These are phyloP conservation scores for Clangula hyemalis DNA, from an alignment of 2,797 vertebrate genomes.

Conservation along the genomic window DNA sequence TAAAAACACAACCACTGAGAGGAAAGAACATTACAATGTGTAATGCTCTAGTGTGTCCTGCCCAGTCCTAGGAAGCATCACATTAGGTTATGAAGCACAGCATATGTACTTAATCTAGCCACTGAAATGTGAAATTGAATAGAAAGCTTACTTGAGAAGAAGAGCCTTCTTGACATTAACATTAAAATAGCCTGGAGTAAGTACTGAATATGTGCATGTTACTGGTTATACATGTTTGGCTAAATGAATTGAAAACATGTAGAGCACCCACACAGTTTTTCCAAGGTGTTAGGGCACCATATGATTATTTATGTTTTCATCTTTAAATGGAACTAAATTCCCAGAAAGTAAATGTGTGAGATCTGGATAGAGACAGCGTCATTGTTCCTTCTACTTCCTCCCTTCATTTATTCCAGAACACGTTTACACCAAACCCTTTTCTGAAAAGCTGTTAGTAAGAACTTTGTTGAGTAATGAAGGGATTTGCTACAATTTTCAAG, in stretches of 20 bases:
- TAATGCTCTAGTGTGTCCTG: neutral
- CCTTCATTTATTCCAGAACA: neutral
- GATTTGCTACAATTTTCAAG: neutral
- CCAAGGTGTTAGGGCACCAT: neutral
- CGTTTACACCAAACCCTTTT: neutral
- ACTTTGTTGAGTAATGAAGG: neutral
- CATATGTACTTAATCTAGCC: neutral
- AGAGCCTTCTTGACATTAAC: neutral
- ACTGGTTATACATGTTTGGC: neutral
- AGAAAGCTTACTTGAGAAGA: neutral
- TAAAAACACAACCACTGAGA: neutral
- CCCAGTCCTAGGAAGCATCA: neutral
- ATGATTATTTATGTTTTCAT: slow-evolving; percentile 56
- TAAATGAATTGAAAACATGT: slow-evolving; percentile 38
- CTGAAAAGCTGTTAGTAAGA: neutral
- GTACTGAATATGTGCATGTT: neutral
- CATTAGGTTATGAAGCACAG: neutral
- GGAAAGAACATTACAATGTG: neutral
- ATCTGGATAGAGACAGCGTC: neutral
- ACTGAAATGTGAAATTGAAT: slow-evolving; percentile 12
- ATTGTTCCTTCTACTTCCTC: neutral
- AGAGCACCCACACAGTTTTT: slow-evolving; percentile 36
- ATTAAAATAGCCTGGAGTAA: slow-evolving; percentile 26
- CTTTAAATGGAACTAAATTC: slow-evolving; percentile 33
- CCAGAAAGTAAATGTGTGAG: slow-evolving; percentile 33